These are phyloP conservation scores for Parazoanthus swiftii DNA, from an alignment of 92 coral and sea anemone genomes.

Conservation along the genomic window DNA sequence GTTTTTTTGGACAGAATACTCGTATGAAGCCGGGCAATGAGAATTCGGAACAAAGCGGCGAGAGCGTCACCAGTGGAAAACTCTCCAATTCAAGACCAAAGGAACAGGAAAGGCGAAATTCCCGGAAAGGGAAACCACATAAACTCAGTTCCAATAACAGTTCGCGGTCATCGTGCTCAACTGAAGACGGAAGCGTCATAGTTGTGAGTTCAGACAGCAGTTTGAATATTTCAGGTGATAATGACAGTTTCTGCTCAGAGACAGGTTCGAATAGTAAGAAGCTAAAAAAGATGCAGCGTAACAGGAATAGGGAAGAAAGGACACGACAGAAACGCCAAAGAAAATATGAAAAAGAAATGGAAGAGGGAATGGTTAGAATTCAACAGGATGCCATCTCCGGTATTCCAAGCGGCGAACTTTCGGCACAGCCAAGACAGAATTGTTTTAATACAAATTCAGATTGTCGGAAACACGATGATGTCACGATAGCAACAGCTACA, in stretches of 20 bases:
- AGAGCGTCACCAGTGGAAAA: conserved; percentile 23
- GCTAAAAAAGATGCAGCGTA: background rate
- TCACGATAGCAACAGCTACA: background rate
- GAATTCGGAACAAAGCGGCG: conserved; percentile 8
- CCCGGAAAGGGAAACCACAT: conserved; percentile 57
- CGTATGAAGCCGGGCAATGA: background rate
- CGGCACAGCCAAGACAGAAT: background rate
- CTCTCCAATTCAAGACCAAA: conserved; percentile 28
- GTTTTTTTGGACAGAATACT: background rate
- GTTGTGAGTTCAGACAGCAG: background rate
- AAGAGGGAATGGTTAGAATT: conserved; percentile 1
- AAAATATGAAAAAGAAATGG: conserved; percentile 14
- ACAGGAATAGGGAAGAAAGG: background rate
- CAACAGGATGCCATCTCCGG: conserved; percentile 1
- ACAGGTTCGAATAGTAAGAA: background rate
- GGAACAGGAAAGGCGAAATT: conserved; percentile 45
- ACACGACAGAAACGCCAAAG: background rate
- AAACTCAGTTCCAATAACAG: conserved; percentile 30
- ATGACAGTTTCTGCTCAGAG: background rate
- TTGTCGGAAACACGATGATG: background rate
- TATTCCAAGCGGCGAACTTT: background rate
- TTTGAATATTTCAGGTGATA: conserved; percentile 1
- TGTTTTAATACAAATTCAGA: background rate
- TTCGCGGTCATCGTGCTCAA: background rate
- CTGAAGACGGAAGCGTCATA: conserved; percentile 19